phyloP scores from a whole-genome alignment of 2,113 vertebrate genomes.

The Gymnarchus niloticus region DNA sequence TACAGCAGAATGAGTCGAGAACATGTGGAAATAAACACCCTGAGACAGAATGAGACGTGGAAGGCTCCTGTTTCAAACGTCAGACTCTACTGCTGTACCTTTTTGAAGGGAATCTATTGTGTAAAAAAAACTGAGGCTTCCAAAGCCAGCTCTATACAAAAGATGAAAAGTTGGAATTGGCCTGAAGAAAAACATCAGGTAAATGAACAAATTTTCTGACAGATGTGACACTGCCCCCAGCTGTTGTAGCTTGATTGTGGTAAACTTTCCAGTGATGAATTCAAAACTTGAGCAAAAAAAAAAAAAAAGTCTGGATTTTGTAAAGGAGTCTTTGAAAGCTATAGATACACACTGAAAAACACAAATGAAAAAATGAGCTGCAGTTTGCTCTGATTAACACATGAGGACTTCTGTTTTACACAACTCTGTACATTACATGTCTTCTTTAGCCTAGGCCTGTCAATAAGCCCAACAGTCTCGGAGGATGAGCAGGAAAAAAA shows the following conservation, averaged over 20 bases:
- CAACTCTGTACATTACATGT: neutral
- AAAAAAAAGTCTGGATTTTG: too few relatives aligned
- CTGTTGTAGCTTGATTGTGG: neutral
- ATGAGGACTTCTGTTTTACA: constrained; percentile 9
- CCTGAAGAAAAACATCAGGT: neutral
- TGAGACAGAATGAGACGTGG: neutral
- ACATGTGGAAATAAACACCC: neutral
- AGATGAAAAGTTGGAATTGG: neutral
- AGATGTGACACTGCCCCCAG: neutral
- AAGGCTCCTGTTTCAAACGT: neutral
- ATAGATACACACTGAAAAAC: neutral
- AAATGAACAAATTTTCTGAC: neutral
- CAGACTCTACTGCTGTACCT: neutral
- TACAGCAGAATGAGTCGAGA: neutral
- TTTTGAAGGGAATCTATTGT: neutral
- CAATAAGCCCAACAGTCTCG: neutral
- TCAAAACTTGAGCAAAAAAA: neutral
- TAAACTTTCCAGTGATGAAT: neutral
- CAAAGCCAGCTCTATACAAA: neutral
- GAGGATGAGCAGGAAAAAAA: constrained; percentile 22
- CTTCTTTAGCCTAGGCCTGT: neutral
- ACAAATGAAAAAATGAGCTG: constrained; percentile 20
- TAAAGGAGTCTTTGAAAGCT: neutral
- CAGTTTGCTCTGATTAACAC: constrained; percentile 28
- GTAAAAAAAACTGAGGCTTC: neutral